A percentile compares a stretch with the other conserved stretches of the same genome.
These are phyloP conservation scores for Caenorhabditis angaria DNA, from an alignment of 2,888 invertebrate species.

Conservation along the genomic window DNA sequence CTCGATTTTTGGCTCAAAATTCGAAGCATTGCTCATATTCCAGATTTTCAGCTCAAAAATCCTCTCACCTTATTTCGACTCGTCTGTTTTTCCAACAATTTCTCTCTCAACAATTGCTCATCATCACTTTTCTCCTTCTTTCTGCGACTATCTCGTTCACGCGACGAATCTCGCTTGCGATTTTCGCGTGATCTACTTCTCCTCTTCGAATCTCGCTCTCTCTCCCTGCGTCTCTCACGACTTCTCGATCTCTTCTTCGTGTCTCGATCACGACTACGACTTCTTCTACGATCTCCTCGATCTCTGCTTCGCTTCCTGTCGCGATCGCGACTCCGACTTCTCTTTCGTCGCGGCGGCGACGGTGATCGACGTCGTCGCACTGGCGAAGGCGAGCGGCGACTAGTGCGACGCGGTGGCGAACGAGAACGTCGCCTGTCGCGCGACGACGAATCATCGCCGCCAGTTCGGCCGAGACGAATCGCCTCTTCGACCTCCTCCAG, in stretches of 20 bases:
- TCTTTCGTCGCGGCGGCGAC: not conserved
- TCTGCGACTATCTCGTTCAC: constrained; percentile 39
- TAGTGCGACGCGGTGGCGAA: constrained; percentile 52
- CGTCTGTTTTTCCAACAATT: constrained; percentile 52
- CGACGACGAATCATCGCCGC: constrained; percentile 18
- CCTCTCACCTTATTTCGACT: constrained; percentile 15
- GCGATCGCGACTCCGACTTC: constrained; percentile 34
- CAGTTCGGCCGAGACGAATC: constrained; percentile 80
- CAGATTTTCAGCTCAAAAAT: too few species aligned
- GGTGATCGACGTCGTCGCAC: constrained; percentile 36
- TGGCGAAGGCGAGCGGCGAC: constrained; percentile 50
- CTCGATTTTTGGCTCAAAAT: not conserved
- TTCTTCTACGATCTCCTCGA: constrained; percentile 17
- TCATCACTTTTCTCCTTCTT: constrained; percentile 31
- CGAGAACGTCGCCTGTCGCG: constrained; percentile 41
- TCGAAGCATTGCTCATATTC: too few species aligned
- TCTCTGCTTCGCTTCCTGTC: constrained; percentile 43
- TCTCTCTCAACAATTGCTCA: constrained; percentile 51
- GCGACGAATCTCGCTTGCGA: constrained; percentile 47
- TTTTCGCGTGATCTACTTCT: constrained; percentile 38
- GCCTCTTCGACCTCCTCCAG: constrained; percentile 95
- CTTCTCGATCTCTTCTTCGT: constrained; percentile 29
- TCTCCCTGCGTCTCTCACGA: constrained; percentile 27
- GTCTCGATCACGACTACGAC: constrained; percentile 28
- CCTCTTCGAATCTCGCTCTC: constrained; percentile 26